Evolutionary conservation across 2,888 invertebrate genomes (phyloP).

Genomic region (Didymodactylos carnosus): DNA sequence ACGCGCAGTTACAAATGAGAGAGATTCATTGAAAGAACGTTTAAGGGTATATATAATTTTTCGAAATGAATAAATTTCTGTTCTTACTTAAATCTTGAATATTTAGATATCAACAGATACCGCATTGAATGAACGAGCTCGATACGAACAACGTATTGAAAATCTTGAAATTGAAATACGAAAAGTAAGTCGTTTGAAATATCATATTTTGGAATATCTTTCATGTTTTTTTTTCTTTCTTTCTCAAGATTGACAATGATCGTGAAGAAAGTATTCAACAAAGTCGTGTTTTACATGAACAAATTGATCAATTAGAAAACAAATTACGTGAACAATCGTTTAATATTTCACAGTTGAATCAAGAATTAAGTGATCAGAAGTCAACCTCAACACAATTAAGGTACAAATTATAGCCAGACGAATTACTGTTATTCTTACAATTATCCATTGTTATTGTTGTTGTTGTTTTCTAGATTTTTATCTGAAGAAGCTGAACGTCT

Average conservation of each 20-base stretch:
- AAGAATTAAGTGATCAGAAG: constrained; percentile 12
- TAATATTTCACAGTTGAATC: constrained; percentile 2
- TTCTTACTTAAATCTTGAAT: neutral
- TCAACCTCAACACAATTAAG: constrained; percentile 8
- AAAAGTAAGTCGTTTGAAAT: constrained; percentile 6
- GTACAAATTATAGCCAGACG: too few relatives aligned
- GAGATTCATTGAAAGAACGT: constrained; percentile 31
- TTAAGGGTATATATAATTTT: constrained; percentile 21
- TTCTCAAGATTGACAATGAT: neutral
- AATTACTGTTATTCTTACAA: too few relatives aligned
- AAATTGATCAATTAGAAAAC: constrained; percentile 1
- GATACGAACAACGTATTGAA: constrained; percentile 29
- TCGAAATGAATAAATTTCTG: neutral
- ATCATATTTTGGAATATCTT: neutral
- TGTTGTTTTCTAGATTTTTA: too few relatives aligned
- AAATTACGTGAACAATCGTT: constrained; percentile 4
- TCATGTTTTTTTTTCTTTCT: neutral
- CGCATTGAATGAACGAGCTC: constrained; percentile 28
- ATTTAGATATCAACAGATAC: constrained; percentile 30
- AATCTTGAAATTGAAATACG: constrained; percentile 18
- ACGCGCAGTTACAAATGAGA: constrained; percentile 27
- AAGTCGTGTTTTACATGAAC: constrained; percentile 6
- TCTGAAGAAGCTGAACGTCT: constrained; percentile 30
- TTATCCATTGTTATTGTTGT: too few relatives aligned
- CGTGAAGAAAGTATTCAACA: constrained; percentile 1